A percentile compares a stretch with the other conserved stretches of the same genome.
Evolutionary conservation across 2,797 vertebrate genomes (phyloP).

Genomic region (Otus scops): DNA sequence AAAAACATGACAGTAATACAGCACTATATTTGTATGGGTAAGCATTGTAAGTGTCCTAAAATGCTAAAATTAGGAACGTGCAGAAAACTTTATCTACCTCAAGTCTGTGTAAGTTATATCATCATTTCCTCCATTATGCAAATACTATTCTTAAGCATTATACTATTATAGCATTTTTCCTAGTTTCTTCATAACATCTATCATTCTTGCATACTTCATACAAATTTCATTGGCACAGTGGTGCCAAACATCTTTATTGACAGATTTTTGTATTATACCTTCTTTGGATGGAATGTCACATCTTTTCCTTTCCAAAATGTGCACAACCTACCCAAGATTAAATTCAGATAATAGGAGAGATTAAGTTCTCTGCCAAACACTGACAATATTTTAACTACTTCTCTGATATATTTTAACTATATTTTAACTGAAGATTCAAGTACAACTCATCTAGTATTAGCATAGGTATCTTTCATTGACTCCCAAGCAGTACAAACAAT

Average conservation of each 20-base stretch:
- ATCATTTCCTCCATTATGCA: not conserved
- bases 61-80: not conserved
- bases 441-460: not conserved
- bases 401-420: not conserved
- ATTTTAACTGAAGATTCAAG: not conserved
- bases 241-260: not conserved
- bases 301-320: not conserved
- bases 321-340: not conserved
- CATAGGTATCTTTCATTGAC: not conserved
- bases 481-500: not conserved
- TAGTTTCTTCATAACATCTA: not conserved
- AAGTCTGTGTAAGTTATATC: not conserved
- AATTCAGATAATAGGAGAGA: not conserved
- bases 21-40: not conserved
- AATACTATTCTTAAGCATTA: not conserved
- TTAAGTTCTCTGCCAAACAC: not conserved
- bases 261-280: not conserved
- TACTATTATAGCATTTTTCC: not conserved
- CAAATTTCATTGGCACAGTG: not conserved
- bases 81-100: not conserved
- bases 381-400: not conserved
- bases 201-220: not conserved
- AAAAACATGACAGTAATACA: not conserved
- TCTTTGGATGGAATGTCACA: not conserved
- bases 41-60: not conserved